phyloP scores from a whole-genome alignment of 2,888 invertebrate genomes.

The Drosophila antonietae region DNA sequence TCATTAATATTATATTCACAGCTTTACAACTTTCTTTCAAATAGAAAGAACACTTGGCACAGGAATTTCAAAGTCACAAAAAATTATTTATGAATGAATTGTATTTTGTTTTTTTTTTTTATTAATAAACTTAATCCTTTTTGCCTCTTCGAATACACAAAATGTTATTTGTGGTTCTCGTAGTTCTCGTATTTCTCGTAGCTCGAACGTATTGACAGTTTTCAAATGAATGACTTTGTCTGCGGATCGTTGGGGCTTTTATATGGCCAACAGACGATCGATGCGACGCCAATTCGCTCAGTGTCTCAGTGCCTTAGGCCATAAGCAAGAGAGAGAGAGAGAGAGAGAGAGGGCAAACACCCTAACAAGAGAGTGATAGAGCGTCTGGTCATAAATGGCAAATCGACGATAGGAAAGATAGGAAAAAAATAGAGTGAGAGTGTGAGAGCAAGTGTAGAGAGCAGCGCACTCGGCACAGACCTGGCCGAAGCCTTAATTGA shows the following conservation, averaged over 20 bases:
- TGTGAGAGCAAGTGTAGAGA: not conserved
- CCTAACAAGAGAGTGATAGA: conserved; percentile 27
- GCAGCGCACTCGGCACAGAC: not conserved
- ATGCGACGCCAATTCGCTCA: conserved; percentile 17
- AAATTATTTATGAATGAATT: not conserved
- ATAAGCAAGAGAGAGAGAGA: not conserved
- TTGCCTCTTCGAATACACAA: conserved; percentile 2
- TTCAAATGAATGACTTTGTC: conserved; percentile 76
- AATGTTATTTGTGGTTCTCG: not conserved
- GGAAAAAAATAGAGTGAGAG: not conserved
- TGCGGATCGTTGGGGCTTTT: conserved; percentile 66
- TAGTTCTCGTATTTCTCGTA: conserved; percentile 23
- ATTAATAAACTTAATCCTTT: not conserved
- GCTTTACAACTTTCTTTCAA: not conserved
- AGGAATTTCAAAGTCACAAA: not conserved
- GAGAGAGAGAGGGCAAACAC: not conserved
- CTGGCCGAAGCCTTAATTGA: conserved; percentile 27
- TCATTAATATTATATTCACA: conserved; percentile 78
- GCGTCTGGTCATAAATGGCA: conserved; percentile 29
- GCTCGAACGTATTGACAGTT: conserved; percentile 76
- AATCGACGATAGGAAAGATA: conserved; percentile 18
- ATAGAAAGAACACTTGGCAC: not conserved
- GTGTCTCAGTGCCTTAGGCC: conserved; percentile 26
- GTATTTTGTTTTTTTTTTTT: not conserved
- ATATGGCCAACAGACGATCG: conserved; percentile 56